Base-by-base conservation (phyloP, 1,140 invertebrate species). In the Drosophila tropicalis region DNA sequence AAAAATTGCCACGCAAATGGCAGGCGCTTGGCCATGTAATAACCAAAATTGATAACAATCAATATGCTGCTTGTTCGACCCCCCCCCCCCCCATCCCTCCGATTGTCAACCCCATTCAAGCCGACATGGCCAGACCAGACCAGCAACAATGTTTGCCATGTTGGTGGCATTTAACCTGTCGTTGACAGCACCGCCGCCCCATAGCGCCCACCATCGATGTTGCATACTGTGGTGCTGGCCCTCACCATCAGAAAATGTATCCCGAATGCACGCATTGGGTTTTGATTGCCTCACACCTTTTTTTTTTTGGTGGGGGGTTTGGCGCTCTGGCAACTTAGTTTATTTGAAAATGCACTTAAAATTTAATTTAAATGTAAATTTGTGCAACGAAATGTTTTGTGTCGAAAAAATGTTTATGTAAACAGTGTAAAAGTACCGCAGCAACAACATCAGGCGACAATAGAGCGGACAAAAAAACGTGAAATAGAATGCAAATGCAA, bases 321-420 rank as follows among this genome's bases (percentile, higher is more conserved):
- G 44, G 44, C 40, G 41, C 32, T 44, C 13, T 67, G 66, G 72
- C 70, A 81, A 86, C 84, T 87, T 89, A 87, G 84, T 87, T 87
- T 87, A 87, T 79, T 87, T 87, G 80, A 84, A 79, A 84, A 89
- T 84, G 80, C 84, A 87, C 84, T 87, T 87, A 87, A 87, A 87
- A 78, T 87, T 87, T 87, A 87, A 87, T 87, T 87, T 87, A 87
- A 87, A 87, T 87, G 84, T 87, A 87, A 87, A 87, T 87, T 87
- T 89, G 84, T 84, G 84, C 84, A 87, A 76, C 85, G 64, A 80
- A 87, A 89, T 87, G 84, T 87, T 76, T 84, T 87, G 84, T 82
- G 83, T 79, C 84, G 77, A 84, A 79, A 83, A 78, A 78, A 84
- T 87, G 85, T 87, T 87, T 87, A 87, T 89, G 84, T 89, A 87